phyloP scores from a whole-genome alignment of 23 tunicate genomes.

The Styela clava region DNA sequence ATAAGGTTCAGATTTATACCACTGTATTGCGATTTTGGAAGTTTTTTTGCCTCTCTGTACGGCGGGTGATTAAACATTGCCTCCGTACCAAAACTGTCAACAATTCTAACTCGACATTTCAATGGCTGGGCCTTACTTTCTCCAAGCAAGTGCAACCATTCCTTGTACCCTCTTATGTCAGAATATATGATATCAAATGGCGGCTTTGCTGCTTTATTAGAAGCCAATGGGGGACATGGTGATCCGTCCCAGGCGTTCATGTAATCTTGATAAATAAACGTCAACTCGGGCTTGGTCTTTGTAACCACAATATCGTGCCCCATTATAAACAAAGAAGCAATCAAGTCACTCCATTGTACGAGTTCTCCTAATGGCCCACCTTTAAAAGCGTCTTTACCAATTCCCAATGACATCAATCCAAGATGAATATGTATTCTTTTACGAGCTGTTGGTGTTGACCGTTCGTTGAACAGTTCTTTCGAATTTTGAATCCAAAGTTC shows the following conservation, averaged over 20 bases:
- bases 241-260: background rate
- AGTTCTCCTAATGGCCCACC: constrained; percentile 94
- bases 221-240: constrained; percentile 1
- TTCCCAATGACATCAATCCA: constrained; percentile 44
- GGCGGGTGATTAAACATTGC: constrained; percentile 55
- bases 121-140: constrained; percentile 35
- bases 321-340: constrained; percentile 50
- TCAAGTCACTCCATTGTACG: constrained; percentile 88
- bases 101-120: constrained; percentile 55
- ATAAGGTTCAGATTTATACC: background rate
- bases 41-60: constrained; percentile 15
- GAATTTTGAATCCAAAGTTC: constrained; percentile 40
- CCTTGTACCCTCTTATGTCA: constrained; percentile 64
- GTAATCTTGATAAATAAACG: background rate
- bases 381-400: constrained; percentile 59
- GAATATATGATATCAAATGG: constrained; percentile 76
- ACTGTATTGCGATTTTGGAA: background rate
- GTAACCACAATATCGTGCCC: constrained; percentile 74
- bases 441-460: constrained; percentile 8
- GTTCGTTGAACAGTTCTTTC: background rate
- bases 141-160: constrained; percentile 28
- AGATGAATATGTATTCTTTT: constrained; percentile 60
- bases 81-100: constrained; percentile 96
- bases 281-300: background rate
- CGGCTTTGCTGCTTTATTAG: background rate